phyloP scores from a whole-genome alignment of 2,113 vertebrate genomes.

The Cyanoramphus novaezelandiae region DNA sequence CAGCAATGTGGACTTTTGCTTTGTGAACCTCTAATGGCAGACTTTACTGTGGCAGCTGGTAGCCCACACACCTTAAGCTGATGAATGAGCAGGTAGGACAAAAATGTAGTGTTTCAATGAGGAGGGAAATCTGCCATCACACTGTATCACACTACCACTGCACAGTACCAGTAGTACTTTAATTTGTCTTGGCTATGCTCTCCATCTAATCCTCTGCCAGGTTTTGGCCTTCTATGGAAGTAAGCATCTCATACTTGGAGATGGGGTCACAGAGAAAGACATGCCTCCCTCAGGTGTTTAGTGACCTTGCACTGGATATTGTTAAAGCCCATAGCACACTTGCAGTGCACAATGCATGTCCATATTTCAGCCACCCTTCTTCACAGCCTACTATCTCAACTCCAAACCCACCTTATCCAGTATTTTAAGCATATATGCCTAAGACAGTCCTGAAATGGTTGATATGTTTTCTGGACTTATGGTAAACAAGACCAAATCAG shows the following conservation, averaged over 20 bases:
- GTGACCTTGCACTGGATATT: neutral
- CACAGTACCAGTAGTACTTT: neutral
- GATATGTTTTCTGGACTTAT: neutral
- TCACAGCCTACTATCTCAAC: neutral
- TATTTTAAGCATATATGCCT: neutral
- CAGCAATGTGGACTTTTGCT: neutral
- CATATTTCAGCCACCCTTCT: neutral
- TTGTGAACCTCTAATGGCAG: neutral
- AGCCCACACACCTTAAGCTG: neutral
- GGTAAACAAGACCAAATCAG: neutral
- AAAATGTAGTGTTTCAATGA: neutral
- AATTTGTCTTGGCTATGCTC: neutral
- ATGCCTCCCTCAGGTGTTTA: neutral
- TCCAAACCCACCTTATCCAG: neutral
- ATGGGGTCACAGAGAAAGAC: neutral
- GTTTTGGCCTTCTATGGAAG: neutral
- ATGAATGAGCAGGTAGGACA: neutral
- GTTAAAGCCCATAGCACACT: neutral
- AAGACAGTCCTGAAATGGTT: neutral
- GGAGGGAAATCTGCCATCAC: neutral
- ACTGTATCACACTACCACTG: neutral
- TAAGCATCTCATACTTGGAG: neutral
- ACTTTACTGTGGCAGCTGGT: neutral
- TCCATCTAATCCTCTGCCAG: neutral
- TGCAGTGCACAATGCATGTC: neutral